phyloP scores from a whole-genome alignment of 92 coral and sea anemone genomes.

The Palythoa heliodiscus region DNA sequence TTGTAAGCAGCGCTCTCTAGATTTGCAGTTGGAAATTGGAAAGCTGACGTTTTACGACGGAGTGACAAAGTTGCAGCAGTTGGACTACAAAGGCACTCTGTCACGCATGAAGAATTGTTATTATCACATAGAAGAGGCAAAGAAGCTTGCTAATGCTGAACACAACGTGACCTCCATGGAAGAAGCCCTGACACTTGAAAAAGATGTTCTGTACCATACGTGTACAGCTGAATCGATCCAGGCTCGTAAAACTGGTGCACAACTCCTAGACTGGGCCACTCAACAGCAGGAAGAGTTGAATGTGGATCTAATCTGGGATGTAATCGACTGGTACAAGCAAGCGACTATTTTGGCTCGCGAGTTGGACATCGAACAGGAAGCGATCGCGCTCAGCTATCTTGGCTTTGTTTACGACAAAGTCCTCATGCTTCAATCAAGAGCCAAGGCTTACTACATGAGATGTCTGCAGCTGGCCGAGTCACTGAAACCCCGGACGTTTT shows the following conservation, averaged over 20 bases:
- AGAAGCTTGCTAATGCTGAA: slow-evolving; percentile 46
- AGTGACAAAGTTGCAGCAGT: slow-evolving; percentile 61
- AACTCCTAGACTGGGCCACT: slow-evolving; percentile 60
- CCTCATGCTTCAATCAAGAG: slow-evolving; percentile 65
- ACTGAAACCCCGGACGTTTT: slow-evolving; percentile 82
- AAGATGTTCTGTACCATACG: slow-evolving; percentile 71
- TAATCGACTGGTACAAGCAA: slow-evolving; percentile 89
- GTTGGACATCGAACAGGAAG: slow-evolving; percentile 86
- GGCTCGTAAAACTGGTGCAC: slow-evolving; percentile 71
- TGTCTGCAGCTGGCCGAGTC: slow-evolving; percentile 87
- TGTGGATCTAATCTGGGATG: slow-evolving; percentile 83
- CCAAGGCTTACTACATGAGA: slow-evolving; percentile 81
- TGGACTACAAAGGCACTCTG: slow-evolving; percentile 73
- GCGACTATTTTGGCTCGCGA: slow-evolving; percentile 84
- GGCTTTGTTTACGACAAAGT: slow-evolving; percentile 89
- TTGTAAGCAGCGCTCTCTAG: slow-evolving; percentile 38
- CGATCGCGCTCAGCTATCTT: slow-evolving; percentile 79
- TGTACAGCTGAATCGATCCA: slow-evolving; percentile 85
- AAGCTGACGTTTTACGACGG: slow-evolving; percentile 77
- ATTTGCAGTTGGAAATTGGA: slow-evolving; percentile 60
- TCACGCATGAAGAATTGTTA: slow-evolving; percentile 85
- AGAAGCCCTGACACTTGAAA: slow-evolving; percentile 57
- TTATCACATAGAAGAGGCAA: slow-evolving; percentile 86
- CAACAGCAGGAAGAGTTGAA: slow-evolving; percentile 73
- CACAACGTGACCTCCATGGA: slow-evolving; percentile 32